Base-by-base conservation (phyloP, 53 echinoderm and acorn worm species). In the Echinarachnius parma region DNA sequence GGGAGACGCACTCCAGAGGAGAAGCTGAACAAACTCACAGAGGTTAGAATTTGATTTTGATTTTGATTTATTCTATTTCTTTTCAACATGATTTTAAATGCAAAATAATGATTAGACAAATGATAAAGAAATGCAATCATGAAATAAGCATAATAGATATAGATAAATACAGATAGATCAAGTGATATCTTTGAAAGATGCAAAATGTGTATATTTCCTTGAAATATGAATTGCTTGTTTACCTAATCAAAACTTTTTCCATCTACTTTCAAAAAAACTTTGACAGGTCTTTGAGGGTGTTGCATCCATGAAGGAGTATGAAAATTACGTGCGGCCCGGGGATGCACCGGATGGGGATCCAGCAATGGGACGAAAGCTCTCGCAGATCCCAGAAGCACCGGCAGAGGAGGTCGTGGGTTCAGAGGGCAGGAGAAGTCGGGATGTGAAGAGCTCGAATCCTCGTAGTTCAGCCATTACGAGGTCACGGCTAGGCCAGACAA, bases 11-110 rank as follows among this genome's bases (percentile, higher is more conserved):
- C 87, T 22, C 95, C 95, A 1, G 90, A 84, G 9, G 95, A 95
- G 62, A 84, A 85, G 45, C 81, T 95, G 28, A 87, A 95, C 68
- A 95, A 95, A 62, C 80, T 95, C 70, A 95, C 91, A 9, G 95
- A 90, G 63, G 83, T 95, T n/a, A n/a, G n/a, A n/a, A n/a, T n/a
- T n/a, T n/a, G n/a, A n/a, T n/a, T n/a, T n/a, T 16, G 86, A 91
- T n/a, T n/a, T n/a, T n/a, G n/a, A n/a, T n/a, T n/a, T n/a, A n/a
- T n/a, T n/a, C n/a, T n/a, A n/a, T n/a, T n/a, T n/a, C n/a, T n/a
- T n/a, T n/a, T n/a, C n/a, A n/a, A n/a, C 18, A 36, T 33, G 22
- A 36, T 32, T 32, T 22, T 32, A 9, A 29, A 22, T 19, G 22
- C 62, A 31, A 9, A 10, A 16, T 22, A 62, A 21, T 32, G 35